Percentiles rank a stretch among this genome's conserved stretches.
These are phyloP conservation scores for Crepidodera aurea DNA, from an alignment of 2,888 invertebrate genomes.

Conservation along the genomic window DNA sequence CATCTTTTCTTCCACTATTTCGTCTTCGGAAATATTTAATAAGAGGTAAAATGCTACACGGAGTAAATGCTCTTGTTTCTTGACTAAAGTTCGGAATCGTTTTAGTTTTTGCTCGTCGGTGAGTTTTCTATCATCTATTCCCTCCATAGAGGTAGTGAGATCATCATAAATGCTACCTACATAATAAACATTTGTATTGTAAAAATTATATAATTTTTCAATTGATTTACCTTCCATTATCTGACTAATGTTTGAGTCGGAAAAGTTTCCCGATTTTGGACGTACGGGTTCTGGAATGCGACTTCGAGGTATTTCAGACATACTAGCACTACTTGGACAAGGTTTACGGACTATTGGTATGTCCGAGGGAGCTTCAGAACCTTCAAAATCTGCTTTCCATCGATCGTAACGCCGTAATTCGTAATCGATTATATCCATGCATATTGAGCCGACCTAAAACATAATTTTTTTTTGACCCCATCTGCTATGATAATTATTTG, in stretches of 20 bases:
- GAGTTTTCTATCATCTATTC: conserved; percentile 58
- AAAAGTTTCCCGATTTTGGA: conserved; percentile 77
- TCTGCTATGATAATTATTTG: too few relatives aligned
- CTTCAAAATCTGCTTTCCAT: conserved; percentile 82
- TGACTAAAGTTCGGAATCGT: conserved; percentile 86
- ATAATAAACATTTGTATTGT: not conserved
- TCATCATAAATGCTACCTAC: conserved; percentile 73
- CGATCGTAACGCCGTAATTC: conserved; percentile 93
- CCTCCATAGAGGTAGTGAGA: conserved; percentile 59
- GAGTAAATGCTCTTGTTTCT: conserved; percentile 92
- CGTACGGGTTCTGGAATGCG: conserved; percentile 78
- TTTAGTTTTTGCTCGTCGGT: conserved; percentile 64
- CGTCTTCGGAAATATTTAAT: conserved; percentile 94
- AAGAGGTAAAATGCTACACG: conserved; percentile 92
- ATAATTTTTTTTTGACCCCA: not conserved
- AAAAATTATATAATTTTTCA: too few relatives aligned
- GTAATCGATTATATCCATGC: conserved; percentile 95
- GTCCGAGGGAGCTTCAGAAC: conserved; percentile 62
- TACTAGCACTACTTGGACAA: conserved; percentile 59
- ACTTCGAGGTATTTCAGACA: conserved; percentile 69
- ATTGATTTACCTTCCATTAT: conserved; percentile 30
- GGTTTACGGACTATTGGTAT: conserved; percentile 56
- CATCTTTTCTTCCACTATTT: conserved; percentile 97
- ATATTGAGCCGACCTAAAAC: conserved; percentile 87
- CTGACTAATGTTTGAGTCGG: conserved; percentile 65